These are phyloP conservation scores for Holacanthus passer DNA, from an alignment of 2,113 vertebrate species.

Conservation along the genomic window DNA sequence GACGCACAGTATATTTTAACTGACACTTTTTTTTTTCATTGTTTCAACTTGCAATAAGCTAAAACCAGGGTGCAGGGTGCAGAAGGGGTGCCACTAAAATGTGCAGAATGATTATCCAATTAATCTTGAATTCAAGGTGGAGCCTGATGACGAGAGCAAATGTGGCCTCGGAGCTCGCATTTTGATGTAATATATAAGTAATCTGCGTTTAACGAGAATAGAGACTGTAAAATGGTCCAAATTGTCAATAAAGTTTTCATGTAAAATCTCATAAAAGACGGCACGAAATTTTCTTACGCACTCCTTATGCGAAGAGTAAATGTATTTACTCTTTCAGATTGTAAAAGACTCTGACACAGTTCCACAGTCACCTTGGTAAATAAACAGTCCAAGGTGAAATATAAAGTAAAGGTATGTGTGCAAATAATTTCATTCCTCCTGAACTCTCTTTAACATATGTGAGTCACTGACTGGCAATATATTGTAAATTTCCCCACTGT, in stretches of 20 bases:
- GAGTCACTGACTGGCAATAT: background rate
- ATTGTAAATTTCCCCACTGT: too few species aligned
- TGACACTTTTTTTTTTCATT: constrained; percentile 12
- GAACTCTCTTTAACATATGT: background rate
- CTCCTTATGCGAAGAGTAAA: background rate
- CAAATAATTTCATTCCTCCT: background rate
- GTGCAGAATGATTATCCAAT: constrained; percentile 34
- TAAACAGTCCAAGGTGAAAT: constrained; percentile 33
- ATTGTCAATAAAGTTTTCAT: constrained; percentile 36
- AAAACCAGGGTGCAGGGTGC: too few species aligned
- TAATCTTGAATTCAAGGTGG: constrained; percentile 41
- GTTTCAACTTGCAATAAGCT: background rate
- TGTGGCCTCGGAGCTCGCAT: constrained; percentile 12
- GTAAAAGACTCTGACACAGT: constrained; percentile 11
- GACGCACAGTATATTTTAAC: constrained; percentile 25
- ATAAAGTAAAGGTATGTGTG: constrained; percentile 14
- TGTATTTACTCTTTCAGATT: constrained; percentile 11
- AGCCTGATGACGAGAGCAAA: constrained; percentile 2
- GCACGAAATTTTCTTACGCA: constrained; percentile 9
- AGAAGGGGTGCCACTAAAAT: constrained; percentile 19
- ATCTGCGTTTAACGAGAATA: constrained; percentile 24
- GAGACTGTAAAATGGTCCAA: constrained; percentile 43
- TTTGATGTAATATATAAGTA: constrained; percentile 27
- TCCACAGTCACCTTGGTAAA: constrained; percentile 22
- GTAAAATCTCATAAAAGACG: constrained; percentile 38